Evolutionary conservation across 2,797 vertebrate genomes (phyloP), one percentile per base, ranked within the genome.

Genomic region (Eleutherodactylus coqui): DNA sequence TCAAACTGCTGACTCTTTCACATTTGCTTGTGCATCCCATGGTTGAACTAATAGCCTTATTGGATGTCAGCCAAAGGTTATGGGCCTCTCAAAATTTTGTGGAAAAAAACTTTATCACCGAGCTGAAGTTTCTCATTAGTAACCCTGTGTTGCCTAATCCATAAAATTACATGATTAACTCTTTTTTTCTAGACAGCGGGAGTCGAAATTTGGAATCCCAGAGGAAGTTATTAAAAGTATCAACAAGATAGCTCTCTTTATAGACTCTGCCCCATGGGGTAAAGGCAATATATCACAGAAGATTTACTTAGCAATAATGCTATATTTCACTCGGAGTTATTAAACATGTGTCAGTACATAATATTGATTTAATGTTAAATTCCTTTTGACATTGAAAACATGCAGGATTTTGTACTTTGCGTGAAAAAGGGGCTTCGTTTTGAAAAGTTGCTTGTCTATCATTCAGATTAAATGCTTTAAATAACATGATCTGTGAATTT

Each of bases 41-140:
- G 95, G 95, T 95, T 96, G 94, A 95, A 98, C 97, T 96, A 97
- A 98, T 96, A 96, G 96, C 94, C 94, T 96, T 88, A 49, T 93
- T 94, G 96, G 96, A 96, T 97, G 97, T 98, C 97, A 98, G 97
- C 97, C 97, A 98, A 97, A 96, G 97, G 96, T 96, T 96, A 96
- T 93, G 91, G 95, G 95, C 95, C 94, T 96, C 96, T 96, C 95
- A 96, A 97, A 97, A 97, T 96, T 97, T 97, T 96, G 94, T 94
- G 96, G 95, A 96, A 97, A 96, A 93, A 96, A 93, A 94, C 93
- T 96, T 96, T 96, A 97, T 97, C 97, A 95, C 94, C 92, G 93
- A 95, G 94, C 95, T 93, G 89, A 92, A 94, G 92, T 95, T 96
- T 94, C 96, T 97, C 96, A 97, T 97, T 97, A 97, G 96, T 96